Conservation (phyloP, 2,888 invertebrate genomes). For the Napeogenes sylphis region DNA sequence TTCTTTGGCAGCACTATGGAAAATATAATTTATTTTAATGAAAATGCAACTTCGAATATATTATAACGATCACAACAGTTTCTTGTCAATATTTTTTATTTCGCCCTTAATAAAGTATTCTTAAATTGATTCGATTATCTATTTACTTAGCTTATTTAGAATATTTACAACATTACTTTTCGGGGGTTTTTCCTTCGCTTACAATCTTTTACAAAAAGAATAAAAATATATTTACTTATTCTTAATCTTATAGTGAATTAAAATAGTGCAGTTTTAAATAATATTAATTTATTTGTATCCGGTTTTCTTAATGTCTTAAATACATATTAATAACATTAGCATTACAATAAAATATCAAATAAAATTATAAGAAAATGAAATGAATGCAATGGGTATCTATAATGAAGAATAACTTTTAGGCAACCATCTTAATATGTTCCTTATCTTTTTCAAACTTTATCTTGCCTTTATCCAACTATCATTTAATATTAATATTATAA, state of each 20-base stretch:
- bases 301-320: too few relatives aligned
- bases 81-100: conserved; percentile 65
- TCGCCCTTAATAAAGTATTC: conserved; percentile 29
- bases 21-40: conserved; percentile 74
- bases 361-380: too few relatives aligned
- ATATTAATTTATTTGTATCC: neutral
- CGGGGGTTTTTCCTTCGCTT: conserved; percentile 71
- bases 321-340: too few relatives aligned
- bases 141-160: conserved; percentile 27
- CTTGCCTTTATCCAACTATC: conserved; percentile 37
- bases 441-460: conserved; percentile 39
- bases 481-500: conserved; percentile 43
- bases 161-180: conserved; percentile 50
- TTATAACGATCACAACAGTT: conserved; percentile 75
- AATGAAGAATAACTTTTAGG: neutral
- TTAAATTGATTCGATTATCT: conserved; percentile 35
- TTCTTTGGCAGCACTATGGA: conserved; percentile 79
- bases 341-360: too few relatives aligned
- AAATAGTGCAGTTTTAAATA: neutral
- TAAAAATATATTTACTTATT: conserved; percentile 14
- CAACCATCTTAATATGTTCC: conserved; percentile 24
- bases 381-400: too few relatives aligned
- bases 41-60: conserved; percentile 75
- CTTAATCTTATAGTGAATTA: neutral
- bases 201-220: conserved; percentile 54